Evolutionary conservation across 2,888 invertebrate genomes (phyloP), one percentile per base, ranked within the genome.

Genomic region (Drosophila kambysellisi): DNA sequence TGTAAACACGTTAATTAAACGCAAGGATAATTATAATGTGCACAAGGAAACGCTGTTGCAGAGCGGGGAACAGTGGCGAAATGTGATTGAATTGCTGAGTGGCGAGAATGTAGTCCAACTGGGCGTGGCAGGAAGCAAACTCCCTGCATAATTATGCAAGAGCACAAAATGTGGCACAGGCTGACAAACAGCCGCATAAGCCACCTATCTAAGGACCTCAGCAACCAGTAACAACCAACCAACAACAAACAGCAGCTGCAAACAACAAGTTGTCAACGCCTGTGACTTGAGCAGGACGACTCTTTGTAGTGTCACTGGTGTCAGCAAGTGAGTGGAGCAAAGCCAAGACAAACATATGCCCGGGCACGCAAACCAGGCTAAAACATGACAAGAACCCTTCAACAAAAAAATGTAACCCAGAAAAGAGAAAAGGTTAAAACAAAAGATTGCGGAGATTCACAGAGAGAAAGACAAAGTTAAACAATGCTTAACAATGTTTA

Each of bases 1-100:
- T 76, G 74, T 74, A 76, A 86, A 79, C 77, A 86, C 77, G 83
- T 80, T 81, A 86, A 86, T 86, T 86, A 86, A 79, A 83, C 83
- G 78, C 81, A 73, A 69, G 83, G 78, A 83, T 83, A 82, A 82
- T 82, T 82, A 83, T 82, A 78, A 78, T 71, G 77, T 62, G 78
- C 75, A 73, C 48, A 78, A 75, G 73, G 80, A 76, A 67, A 58
- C 57, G 62, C 54, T 46, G 60, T 65, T 56, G 51, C 30, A 20
- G 37, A 46, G 41, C 62, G 66, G 48, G 50, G 69, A 62, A 33
- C 48, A 61, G 52, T 54, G 53, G 70, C 68, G 54, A 72, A 75
- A 75, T 81, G 74, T 79, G 81, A 81, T 81, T 81, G 82, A 82
- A 81, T 81, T 81, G 75, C 72, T 62, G 81, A 80, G 79, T 81